Conservation (phyloP, 1,140 invertebrate genomes). For the Oncopodura yosiiana region DNA sequence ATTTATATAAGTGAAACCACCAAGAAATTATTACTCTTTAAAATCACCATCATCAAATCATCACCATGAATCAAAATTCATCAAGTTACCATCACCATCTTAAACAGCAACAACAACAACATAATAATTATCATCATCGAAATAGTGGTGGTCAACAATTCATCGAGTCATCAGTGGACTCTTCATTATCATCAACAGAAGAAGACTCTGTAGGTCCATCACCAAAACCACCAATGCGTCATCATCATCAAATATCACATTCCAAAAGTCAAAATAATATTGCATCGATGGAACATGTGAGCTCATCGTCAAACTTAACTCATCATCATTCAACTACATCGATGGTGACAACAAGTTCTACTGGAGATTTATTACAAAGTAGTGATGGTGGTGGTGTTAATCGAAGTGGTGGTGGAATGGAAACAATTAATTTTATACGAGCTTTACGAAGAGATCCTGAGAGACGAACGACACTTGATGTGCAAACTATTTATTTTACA, state of each 20-base stretch:
- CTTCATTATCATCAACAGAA: not conserved
- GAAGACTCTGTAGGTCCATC: not conserved
- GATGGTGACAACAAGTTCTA: too few relatives aligned
- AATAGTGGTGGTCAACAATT: not conserved
- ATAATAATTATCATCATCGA: not conserved
- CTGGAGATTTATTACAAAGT: not conserved
- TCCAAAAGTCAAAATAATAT: not conserved
- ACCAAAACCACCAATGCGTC: not conserved
- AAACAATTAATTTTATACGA: conserved; percentile 43
- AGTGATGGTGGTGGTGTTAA: not conserved
- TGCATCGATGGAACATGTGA: not conserved
- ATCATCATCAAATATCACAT: not conserved
- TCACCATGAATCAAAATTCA: not conserved
- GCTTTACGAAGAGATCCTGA: conserved; percentile 52
- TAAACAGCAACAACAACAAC: not conserved
- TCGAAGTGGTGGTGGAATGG: not conserved
- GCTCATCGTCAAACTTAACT: not conserved
- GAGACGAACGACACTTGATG: conserved; percentile 45
- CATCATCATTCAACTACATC: too few relatives aligned
- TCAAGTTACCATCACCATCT: not conserved
- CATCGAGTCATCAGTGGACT: too few relatives aligned
- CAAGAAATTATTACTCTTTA: not conserved
- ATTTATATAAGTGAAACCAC: not conserved
- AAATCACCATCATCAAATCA: not conserved
- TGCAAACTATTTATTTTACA: conserved; percentile 19